phyloP scores from a whole-genome alignment of 2,888 invertebrate genomes.

The Lampropteryx suffumata region DNA sequence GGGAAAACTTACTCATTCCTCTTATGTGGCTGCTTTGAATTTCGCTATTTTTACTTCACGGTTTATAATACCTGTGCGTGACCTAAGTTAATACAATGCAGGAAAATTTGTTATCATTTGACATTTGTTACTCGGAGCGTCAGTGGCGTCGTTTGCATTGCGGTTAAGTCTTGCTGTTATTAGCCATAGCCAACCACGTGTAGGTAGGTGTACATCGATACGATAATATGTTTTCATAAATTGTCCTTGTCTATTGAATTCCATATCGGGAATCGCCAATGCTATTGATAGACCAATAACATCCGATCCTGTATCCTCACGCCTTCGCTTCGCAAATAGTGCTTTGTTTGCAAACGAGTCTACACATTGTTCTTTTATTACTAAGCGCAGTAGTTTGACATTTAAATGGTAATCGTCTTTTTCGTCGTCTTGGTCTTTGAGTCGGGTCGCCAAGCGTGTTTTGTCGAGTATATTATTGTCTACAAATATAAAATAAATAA shows the following conservation, averaged over 20 bases:
- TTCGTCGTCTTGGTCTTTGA: slow-evolving; percentile 22
- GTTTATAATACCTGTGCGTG: slow-evolving; percentile 23
- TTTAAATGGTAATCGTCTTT: slow-evolving; percentile 29
- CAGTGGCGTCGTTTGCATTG: slow-evolving; percentile 25
- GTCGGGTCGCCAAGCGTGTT: slow-evolving; percentile 29
- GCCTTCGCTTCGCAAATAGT: slow-evolving; percentile 44
- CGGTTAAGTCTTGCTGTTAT: slow-evolving; percentile 36
- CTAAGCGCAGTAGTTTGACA: slow-evolving; percentile 20
- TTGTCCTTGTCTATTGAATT: slow-evolving; percentile 50
- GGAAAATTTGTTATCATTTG: slow-evolving; percentile 31
- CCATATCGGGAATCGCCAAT: slow-evolving; percentile 53
- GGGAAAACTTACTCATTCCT: neutral
- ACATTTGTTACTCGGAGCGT: slow-evolving; percentile 4
- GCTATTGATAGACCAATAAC: slow-evolving; percentile 65
- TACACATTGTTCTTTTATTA: slow-evolving; percentile 26
- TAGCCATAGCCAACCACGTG: slow-evolving; percentile 53
- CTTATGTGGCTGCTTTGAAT: neutral
- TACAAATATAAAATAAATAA: too few species aligned
- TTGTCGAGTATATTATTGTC: slow-evolving; percentile 38
- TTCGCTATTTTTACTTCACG: neutral
- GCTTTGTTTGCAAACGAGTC: slow-evolving; percentile 39
- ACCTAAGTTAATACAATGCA: slow-evolving; percentile 29
- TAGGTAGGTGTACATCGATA: slow-evolving; percentile 45
- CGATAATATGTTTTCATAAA: slow-evolving; percentile 39
- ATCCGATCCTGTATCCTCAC: slow-evolving; percentile 51